Conservation (phyloP, 2,113 vertebrate species). For the Callorhinus ursinus region DNA sequence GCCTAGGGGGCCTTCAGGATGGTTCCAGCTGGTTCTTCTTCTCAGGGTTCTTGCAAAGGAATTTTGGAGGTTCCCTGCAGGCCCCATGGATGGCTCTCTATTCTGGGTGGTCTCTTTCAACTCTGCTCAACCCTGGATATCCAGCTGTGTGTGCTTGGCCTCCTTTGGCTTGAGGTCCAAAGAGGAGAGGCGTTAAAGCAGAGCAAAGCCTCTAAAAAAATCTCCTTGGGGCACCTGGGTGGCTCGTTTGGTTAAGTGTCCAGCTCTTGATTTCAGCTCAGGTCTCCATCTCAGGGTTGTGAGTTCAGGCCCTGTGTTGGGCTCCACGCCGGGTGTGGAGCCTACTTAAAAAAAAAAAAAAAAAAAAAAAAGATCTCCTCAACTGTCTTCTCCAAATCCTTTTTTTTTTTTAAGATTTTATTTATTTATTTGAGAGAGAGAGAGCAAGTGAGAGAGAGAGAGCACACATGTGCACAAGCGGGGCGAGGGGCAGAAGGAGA, state of each 20-base stretch:
- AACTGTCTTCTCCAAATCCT: neutral
- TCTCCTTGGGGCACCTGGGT: neutral
- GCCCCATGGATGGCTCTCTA: neutral
- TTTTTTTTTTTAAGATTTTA: no score
- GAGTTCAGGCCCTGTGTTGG: neutral
- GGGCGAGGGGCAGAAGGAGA: no score
- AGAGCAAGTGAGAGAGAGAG: neutral
- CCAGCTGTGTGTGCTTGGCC: neutral
- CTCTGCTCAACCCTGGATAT: neutral
- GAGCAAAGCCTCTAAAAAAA: neutral
- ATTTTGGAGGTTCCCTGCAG: neutral
- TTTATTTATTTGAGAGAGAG: no score
- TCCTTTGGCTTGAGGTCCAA: neutral
- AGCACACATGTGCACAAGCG: neutral
- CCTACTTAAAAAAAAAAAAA: neutral
- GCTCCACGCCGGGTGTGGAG: neutral
- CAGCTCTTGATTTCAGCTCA: neutral
- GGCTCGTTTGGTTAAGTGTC: neutral
- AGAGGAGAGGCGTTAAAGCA: neutral
- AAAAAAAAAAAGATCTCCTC: neutral
- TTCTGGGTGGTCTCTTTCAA: neutral
- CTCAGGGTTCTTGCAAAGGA: neutral
- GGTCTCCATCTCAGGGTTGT: neutral
- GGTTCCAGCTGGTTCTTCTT: neutral
- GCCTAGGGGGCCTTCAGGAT: neutral